Evolutionary conservation across 2,797 vertebrate genomes (phyloP), one percentile per base, ranked within the genome.

Genomic region (Pagetopsis macropterus): DNA sequence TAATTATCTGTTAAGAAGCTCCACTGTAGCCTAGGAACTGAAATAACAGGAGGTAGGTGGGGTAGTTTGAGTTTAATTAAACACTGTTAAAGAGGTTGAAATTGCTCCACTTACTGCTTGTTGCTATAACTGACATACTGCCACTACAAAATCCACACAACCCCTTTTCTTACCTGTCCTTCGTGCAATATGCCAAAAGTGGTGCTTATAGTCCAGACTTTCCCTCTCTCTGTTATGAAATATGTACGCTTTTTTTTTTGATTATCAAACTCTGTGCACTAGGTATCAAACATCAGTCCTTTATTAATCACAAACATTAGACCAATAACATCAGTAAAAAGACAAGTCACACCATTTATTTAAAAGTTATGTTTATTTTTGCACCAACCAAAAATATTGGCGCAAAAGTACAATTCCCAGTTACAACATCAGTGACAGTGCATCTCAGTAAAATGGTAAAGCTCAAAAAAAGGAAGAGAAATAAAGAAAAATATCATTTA

Each of bases 291-390:
- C 12, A 41, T 16, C 49, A 21, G 31, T 46, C 27, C 1, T 37
- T 37, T 37, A 37, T 7, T 37, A 9, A 57, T 33, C 31, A 15
- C 40, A 48, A 31, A 19, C 9, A 51, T 9, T 62, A 56, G 3
- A 48, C 63, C 10, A 58, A 33, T 15, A 14, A 49, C 41, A 50
- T 45, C 3, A 40, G 46, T 4, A 6, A 68, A 57, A 78, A 65
- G 27, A 71, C 27, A 63, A 63, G 54, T 56, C 40, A 60, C 19
- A 54, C 3, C 3, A 40, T 70, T 19, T 86, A 79, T 83, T 90
- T 85, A 82, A 94, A 91, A 91, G 82, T 87, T 77, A 81, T 79
- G 31, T 93, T 93, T 91, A 91, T 91, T 93, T 37, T 90, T 86
- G 78, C 91, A 91, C 84, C 88, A 58, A 80, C 55, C 55, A 82